These are phyloP conservation scores for Heliconius erato DNA, from an alignment of 2,888 invertebrate genomes.

Conservation along the genomic window DNA sequence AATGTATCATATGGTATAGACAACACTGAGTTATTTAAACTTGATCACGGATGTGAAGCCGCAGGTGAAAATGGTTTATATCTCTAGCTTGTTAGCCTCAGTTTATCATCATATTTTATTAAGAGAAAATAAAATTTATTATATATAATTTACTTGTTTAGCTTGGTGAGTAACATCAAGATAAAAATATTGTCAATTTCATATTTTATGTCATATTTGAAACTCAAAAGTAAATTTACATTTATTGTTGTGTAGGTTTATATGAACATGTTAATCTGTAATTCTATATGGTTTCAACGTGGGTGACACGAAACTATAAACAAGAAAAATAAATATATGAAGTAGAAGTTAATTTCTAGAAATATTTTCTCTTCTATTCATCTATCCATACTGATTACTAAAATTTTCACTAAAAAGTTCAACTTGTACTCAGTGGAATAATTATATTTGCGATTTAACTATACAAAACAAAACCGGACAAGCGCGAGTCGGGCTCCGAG, in stretches of 20 bases:
- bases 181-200: neutral
- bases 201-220: neutral
- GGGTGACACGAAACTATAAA: neutral
- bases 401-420: no score
- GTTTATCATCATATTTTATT: neutral
- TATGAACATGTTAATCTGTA: neutral
- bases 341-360: neutral
- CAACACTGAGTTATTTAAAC: no score
- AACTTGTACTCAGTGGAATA: no score
- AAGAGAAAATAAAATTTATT: neutral
- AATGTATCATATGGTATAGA: no score
- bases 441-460: no score
- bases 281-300: neutral
- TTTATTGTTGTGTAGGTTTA: neutral
- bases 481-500: no score
- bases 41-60: no score
- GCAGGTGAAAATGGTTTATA: neutral
- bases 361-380: neutral
- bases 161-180: neutral
- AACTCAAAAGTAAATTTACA: neutral
- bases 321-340: neutral
- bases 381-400: no score
- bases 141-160: neutral
- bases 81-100: neutral
- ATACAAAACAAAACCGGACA: no score